Evolutionary conservation across 2,888 invertebrate species (phyloP), one percentile per base, ranked within the genome.

Genomic region (Pemphredon lugubris): DNA sequence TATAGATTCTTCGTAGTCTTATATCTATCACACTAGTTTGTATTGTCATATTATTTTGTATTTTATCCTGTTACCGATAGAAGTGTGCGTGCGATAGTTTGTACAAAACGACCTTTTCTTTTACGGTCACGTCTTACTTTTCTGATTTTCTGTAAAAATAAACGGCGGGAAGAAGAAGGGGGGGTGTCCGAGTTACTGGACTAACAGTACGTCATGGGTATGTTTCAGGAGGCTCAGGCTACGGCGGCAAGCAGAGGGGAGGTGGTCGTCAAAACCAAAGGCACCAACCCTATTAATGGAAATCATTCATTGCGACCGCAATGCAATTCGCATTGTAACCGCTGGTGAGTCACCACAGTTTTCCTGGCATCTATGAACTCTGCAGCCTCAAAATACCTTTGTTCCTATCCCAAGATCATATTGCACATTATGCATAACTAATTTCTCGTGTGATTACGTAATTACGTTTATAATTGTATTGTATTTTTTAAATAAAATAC

Each of bases 161-260:
- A 57, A 57, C 26, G 50, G 37, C 34, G 60, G 65, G 57, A 73
- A 73, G 72, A 68, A 67, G 75, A 70, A 48, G 59, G 65, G 66
- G 75, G 54, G 54, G 59, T 44, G 73, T 79, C 75, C 66, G 74
- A 73, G 65, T 80, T 73, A 72, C 71, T 80, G 77, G 79, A 83
- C 86, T 88, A 86, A 88, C 83, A 78, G 82, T 84, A 77, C 81
- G 80, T 73, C 77, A 84, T 87, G 88, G 84, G 85, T 89, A 83
- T 89, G 88, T 90, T 90, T 83, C 89, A 89, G 92, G 92, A 89
- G 91, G 91, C 89, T 91, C 91, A 88, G 92, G 94, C 90, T 95
- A 94, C 92, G 95, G 96, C 88, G 96, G 96, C 91, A 96, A 96
- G 92, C 95, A 96, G 92, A 93, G 95, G 90, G 95, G 96, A 89